Evolutionary conservation across 2,113 vertebrate genomes (phyloP), one percentile per base, ranked within the genome.

Genomic region (Paedocypris sp.): DNA sequence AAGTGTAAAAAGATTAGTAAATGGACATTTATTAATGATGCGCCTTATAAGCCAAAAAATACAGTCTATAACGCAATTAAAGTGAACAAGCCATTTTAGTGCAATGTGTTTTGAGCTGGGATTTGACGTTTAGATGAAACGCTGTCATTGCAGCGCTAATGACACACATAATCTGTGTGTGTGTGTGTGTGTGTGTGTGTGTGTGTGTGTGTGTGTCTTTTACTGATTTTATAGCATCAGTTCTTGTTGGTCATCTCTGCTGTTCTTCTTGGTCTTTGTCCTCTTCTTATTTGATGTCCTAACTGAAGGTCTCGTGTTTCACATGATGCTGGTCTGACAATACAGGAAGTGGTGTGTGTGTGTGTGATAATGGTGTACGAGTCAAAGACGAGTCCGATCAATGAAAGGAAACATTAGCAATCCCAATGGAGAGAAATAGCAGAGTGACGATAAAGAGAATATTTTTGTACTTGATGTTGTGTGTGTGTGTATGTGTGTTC

Each of bases 371-470:
- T 56, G 23, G 15, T 41, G 36, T 35, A 41, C 12, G 36, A 28
- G 23, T 38, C 25, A 56, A 38, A 19, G 13, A 31, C 12, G 22
- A 18, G 35, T 29, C 29, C 10, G 59, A 50, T 66, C 68, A 61
- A 70, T 66, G 22, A 61, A 54, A 54, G 62, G 62, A 66, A 52
- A 61, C 67, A 69, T 69, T 65, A 69, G 22, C 22, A 61, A 50
- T 61, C 62, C 62, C 67, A 50, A 7, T 43, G 26, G 67, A 54
- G 22, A 29, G 56, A 60, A 48, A 13, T 32, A 39, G 52, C 36
- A 42, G 42, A 26, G 9, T 5, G 36, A 56, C 29, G 1, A 16
- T n/a, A n/a, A n/a, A n/a, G n/a, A n/a, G n/a, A n/a, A n/a, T n/a
- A n/a, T n/a, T n/a, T n/a, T n/a, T n/a, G n/a, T n/a, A n/a, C n/a